These are phyloP conservation scores for Pelecanus crispus DNA, from an alignment of 2,113 vertebrate species.

Conservation along the genomic window DNA sequence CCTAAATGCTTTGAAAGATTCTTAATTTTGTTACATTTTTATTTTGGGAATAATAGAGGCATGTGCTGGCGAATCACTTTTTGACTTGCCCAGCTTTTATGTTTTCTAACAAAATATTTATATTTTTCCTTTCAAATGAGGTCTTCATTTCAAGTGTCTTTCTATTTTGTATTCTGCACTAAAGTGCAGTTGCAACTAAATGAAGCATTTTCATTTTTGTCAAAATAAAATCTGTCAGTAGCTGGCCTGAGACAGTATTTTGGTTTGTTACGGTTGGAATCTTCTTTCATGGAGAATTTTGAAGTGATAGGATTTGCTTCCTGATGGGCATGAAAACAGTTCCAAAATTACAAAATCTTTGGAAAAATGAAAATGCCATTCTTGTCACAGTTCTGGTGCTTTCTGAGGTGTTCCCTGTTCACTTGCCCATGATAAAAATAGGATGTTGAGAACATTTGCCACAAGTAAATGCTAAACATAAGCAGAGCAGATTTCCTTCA, in stretches of 20 bases:
- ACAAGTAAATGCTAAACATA: neutral
- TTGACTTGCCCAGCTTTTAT: neutral
- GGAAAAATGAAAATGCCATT: conserved; percentile 28
- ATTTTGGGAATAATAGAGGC: neutral
- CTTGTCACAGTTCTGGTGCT: neutral
- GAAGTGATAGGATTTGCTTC: conserved; percentile 27
- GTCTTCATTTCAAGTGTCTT: neutral
- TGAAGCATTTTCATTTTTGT: conserved; percentile 36
- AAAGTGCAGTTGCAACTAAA: neutral
- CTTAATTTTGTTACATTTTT: neutral
- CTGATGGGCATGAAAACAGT: conserved; percentile 19
- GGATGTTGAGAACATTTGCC: neutral
- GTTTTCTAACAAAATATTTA: neutral
- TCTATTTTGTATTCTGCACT: neutral
- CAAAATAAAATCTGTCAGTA: conserved; percentile 38
- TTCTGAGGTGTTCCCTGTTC: neutral
- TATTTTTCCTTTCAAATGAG: neutral
- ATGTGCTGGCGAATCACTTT: neutral
- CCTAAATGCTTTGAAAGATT: neutral
- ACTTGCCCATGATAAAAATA: conserved; percentile 1
- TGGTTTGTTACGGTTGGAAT: conserved; percentile 17
- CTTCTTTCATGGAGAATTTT: conserved; percentile 38
- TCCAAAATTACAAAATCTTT: conserved; percentile 23
- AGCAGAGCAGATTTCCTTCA: neutral
- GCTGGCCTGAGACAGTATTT: conserved; percentile 20